Percentiles rank a stretch among this genome's conserved stretches.
These are phyloP conservation scores for Felis chaus DNA, from an alignment of 2,113 vertebrate species.

Conservation along the genomic window DNA sequence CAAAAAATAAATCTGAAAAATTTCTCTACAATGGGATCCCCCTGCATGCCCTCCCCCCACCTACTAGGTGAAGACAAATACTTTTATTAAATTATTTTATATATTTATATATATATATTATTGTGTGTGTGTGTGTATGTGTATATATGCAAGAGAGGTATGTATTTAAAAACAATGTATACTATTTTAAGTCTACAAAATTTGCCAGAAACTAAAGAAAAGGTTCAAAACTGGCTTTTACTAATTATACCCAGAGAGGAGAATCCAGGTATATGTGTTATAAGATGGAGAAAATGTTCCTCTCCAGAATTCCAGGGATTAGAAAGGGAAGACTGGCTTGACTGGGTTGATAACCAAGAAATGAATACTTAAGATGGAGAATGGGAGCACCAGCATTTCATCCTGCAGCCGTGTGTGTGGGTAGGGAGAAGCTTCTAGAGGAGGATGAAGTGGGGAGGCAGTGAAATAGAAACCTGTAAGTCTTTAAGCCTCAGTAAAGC, in stretches of 20 bases:
- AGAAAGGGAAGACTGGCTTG: background rate
- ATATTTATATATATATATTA: too few relatives aligned
- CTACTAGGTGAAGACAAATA: background rate
- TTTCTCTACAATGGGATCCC: background rate
- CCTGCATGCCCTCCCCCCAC: background rate
- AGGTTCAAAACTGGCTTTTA: background rate
- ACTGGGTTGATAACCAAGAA: background rate
- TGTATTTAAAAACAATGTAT: background rate
- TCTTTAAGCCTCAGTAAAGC: background rate
- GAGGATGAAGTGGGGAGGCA: background rate
- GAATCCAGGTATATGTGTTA: background rate
- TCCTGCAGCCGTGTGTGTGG: background rate
- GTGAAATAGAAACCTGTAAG: background rate
- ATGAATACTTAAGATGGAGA: background rate
- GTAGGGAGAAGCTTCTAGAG: background rate
- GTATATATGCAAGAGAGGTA: background rate
- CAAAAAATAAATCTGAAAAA: constrained; percentile 27
- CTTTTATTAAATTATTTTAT: background rate
- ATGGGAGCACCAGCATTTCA: too few relatives aligned
- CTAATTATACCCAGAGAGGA: background rate
- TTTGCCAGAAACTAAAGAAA: background rate
- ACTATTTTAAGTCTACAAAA: background rate
- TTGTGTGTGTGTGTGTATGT: too few relatives aligned
- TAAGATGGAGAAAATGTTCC: background rate
- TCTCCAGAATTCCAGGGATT: background rate